Evolutionary conservation across 2,888 invertebrate species (phyloP).

Genomic region (Hirtodrosophila trivittata): DNA sequence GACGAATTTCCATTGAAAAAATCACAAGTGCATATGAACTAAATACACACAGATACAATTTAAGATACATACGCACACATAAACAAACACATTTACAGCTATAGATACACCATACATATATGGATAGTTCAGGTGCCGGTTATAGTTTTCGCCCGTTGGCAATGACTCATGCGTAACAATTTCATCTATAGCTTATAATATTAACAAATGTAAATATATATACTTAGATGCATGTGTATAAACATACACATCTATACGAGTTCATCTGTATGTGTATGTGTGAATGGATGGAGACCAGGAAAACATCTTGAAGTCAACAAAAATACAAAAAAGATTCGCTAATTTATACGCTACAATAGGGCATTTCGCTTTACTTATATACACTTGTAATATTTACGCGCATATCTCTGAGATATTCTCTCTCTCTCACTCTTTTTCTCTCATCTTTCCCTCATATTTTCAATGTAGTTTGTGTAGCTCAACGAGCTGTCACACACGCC

Average conservation of each 20-base stretch:
- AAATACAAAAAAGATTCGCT: conserved; percentile 1
- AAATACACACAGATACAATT: no score
- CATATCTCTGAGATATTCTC: no score
- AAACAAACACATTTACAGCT: background rate
- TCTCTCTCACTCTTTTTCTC: background rate
- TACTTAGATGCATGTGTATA: conserved; percentile 36
- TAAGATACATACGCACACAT: no score
- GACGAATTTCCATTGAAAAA: conserved; percentile 40
- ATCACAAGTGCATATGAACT: background rate
- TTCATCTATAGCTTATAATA: conserved; percentile 56
- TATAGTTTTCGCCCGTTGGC: conserved; percentile 20
- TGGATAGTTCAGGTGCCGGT: conserved; percentile 8
- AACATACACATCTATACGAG: background rate
- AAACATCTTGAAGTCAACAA: conserved; percentile 19
- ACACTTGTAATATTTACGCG: background rate
- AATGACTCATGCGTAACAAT: conserved; percentile 59
- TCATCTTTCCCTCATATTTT: background rate
- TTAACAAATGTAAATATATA: conserved; percentile 52
- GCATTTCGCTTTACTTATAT: background rate
- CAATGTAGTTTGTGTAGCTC: conserved; percentile 9
- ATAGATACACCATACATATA: conserved; percentile 1
- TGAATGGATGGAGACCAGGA: conserved; percentile 20
- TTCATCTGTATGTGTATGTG: background rate
- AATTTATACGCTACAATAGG: conserved; percentile 7
- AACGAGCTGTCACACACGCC: conserved; percentile 4